A percentile compares a stretch with the other conserved stretches of the same genome.
These are phyloP conservation scores for Spatula clypeata DNA, from an alignment of 2,797 vertebrate genomes.

Conservation along the genomic window DNA sequence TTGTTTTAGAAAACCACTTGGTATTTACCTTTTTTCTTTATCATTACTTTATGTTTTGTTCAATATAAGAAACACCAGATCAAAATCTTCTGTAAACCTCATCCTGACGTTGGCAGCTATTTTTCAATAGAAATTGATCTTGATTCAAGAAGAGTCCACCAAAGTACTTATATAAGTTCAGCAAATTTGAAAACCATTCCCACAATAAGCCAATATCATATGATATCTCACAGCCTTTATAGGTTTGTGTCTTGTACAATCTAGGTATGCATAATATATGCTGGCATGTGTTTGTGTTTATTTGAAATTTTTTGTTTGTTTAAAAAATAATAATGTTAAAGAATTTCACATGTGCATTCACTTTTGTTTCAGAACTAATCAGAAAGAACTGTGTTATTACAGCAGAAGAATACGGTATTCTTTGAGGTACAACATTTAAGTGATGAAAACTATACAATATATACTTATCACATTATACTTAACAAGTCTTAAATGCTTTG, in stretches of 20 bases:
- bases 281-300: background rate
- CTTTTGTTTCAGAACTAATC: background rate
- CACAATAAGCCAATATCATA: background rate
- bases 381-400: background rate
- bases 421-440: background rate
- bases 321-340: background rate
- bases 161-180: background rate
- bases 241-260: background rate
- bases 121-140: background rate
- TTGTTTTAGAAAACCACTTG: background rate
- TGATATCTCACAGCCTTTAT: background rate
- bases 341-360: rapidly evolving
- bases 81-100: background rate
- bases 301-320: background rate
- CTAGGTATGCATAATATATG: background rate
- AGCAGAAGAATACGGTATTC: background rate
- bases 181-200: background rate
- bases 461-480: background rate
- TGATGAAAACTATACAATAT: background rate
- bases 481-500: background rate
- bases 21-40: background rate
- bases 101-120: rapidly evolving
- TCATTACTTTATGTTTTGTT: background rate
- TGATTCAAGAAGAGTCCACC: background rate
- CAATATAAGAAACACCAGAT: background rate